Evolutionary conservation across 2,888 invertebrate species (phyloP), one percentile per base, ranked within the genome.

Genomic region (Phymatocera aterrima): DNA sequence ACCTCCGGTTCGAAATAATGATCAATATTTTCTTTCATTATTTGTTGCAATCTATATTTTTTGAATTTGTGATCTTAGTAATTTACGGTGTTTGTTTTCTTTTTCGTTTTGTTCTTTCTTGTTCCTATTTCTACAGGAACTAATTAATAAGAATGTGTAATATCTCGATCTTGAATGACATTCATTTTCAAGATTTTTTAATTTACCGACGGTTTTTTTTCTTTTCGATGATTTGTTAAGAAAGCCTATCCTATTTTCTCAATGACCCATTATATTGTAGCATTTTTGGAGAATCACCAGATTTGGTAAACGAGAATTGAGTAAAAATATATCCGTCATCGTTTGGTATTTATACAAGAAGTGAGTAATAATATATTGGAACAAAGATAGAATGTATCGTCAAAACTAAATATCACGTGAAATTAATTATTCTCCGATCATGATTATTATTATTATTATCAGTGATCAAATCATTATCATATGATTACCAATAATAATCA

Each of bases 331-430:
- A 57, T 57, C 28, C 57, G 57, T 57, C 24, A 57, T 57, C 57
- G 57, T 57, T 57, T 24, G 57, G 10, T 57, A 57, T 57, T 57
- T n/a, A n/a, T n/a, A n/a, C n/a, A n/a, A n/a, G n/a, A n/a, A n/a
- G n/a, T n/a, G n/a, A n/a, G 57, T 57, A 57, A 57, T 57, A 54
- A 54, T 54, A 54, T 24, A 24, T n/a, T n/a, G n/a, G n/a, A n/a
- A n/a, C 54, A 54, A 24, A 54, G 21, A 54, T 54, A 54, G 24
- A 54, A n/a, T n/a, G n/a, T 54, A 54, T 28, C 18, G 54, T 54
- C 12, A 54, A 28, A 28, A n/a, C n/a, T n/a, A n/a, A n/a, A 24
- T 24, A 54, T 54, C 10, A 12, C 21, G 21, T 57, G 57, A 28
- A 28, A 57, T 57, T 57, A 12, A 4, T 57, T 28, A 28, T 21